Evolutionary conservation across 2,888 invertebrate species (phyloP), one percentile per base, ranked within the genome.

Genomic region (Argynnis bischoffii): DNA sequence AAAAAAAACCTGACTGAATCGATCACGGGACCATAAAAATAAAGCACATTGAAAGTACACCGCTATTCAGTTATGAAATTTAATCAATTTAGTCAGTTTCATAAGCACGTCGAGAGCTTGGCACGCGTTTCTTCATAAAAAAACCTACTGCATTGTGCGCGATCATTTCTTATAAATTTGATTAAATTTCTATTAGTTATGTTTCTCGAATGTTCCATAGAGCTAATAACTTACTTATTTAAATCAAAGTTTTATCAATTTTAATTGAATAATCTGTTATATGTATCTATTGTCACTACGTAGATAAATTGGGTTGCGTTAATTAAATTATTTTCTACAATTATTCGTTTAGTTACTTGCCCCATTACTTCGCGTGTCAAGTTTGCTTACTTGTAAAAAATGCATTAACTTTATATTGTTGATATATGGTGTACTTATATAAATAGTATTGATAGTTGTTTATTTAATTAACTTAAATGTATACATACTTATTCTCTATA

Each of bases 181-280:
- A 90, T 89, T 90, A 83, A 88, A 87, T 81, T 87, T 88, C 82
- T 85, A 86, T 88, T 84, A 84, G 83, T 78, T 82, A 79, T 78
- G 76, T 77, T 74, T 75, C 73, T 74, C 73, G 70, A 73, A 73
- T 60, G 60, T 66, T 61, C 77, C 76, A 77, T 72, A 77, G 79
- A 79, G 59, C 48, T 75, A 72, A 56, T 59, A 74, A 69, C 41
- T 41, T 14, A 59, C n/a, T 16, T 55, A 41, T 18, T 35, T 21
- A 13, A 56, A 51, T 51, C 1, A 35, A 31, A 51, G 14, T 61
- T 51, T 3, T 14, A 51, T 1, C 13, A 35, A 31, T 13, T 51
- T 16, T 16, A 16, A 26, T 11, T 11, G 35, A 41, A 41, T 41
- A 41, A 41, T 41, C 11, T 11, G 35, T 41, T 41, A 3, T 11